A percentile compares a stretch with the other conserved stretches of the same genome.
These are phyloP conservation scores for Bolinopsis microptera DNA, from an alignment of 37 sponge, comb jelly and placozoan genomes.

Conservation along the genomic window DNA sequence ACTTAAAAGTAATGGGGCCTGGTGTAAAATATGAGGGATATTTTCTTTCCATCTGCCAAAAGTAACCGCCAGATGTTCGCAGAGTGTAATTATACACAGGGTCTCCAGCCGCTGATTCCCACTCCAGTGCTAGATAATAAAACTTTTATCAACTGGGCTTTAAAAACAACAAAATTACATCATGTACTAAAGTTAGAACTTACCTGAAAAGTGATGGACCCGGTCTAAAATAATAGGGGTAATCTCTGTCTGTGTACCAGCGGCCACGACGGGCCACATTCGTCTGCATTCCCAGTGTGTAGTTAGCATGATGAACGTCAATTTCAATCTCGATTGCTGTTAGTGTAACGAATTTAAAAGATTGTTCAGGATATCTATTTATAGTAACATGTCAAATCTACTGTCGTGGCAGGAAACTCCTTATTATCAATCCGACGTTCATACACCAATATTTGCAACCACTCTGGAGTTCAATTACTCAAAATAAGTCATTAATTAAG, in stretches of 20 bases:
- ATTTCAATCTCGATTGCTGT: conserved; percentile 13
- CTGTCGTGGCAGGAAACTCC: too few relatives aligned
- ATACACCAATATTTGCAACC: too few relatives aligned
- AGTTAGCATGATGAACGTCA: not conserved
- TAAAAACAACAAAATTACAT: not conserved
- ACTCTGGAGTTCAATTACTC: too few relatives aligned
- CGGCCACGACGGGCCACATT: not conserved
- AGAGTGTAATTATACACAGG: not conserved
- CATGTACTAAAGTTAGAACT: not conserved
- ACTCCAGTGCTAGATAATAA: not conserved
- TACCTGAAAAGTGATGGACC: not conserved
- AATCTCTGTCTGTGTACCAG: conserved; percentile 19
- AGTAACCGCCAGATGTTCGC: not conserved
- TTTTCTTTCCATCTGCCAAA: not conserved
- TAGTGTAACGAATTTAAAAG: not conserved
- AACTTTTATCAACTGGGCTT: not conserved
- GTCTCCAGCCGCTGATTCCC: not conserved
- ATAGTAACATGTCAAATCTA: too few relatives aligned
- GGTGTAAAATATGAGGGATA: not conserved
- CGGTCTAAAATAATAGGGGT: conserved; percentile 30
- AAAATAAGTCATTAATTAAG: too few relatives aligned
- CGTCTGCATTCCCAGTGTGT: conserved; percentile 47
- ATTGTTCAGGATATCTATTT: not conserved
- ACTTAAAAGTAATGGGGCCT: not conserved
- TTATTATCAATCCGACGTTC: too few relatives aligned